Conservation (phyloP, 2,888 invertebrate genomes). For the Eristalis arbustorum region DNA sequence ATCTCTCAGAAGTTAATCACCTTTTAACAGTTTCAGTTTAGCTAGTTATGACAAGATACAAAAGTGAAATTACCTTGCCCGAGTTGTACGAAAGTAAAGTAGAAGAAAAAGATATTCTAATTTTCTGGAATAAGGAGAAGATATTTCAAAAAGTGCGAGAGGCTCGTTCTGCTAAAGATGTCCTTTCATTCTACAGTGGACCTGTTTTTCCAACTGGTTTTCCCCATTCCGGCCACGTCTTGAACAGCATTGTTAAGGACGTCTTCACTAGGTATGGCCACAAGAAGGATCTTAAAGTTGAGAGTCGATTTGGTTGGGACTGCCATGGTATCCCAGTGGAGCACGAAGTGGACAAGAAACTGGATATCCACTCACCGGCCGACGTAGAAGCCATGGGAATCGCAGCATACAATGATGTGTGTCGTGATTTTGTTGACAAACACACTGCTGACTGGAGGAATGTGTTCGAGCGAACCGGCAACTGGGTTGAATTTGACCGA, state of each 20-base stretch:
- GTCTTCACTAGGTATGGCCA: conserved; percentile 96
- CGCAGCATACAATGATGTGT: conserved; percentile 93
- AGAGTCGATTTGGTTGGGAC: conserved; percentile 97
- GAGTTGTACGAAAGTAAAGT: conserved; percentile 22
- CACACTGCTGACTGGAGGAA: conserved; percentile 94
- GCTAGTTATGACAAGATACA: conserved; percentile 24
- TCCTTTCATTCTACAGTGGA: conserved; percentile 95
- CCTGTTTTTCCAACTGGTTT: conserved; percentile 98
- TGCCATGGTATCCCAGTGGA: conserved; percentile 97
- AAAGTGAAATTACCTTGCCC: conserved; percentile 27
- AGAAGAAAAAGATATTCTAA: conserved; percentile 90
- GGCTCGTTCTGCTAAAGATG: conserved; percentile 1
- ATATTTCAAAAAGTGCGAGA: conserved; percentile 90
- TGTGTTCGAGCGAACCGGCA: conserved; percentile 91
- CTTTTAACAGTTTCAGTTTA: neutral
- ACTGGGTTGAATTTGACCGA: conserved; percentile 98
- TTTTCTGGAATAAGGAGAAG: conserved; percentile 92
- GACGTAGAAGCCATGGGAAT: conserved; percentile 98
- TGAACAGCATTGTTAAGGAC: conserved; percentile 98
- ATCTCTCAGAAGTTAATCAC: neutral
- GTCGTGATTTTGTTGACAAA: conserved; percentile 95
- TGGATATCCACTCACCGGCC: conserved; percentile 94
- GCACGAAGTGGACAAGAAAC: conserved; percentile 91
- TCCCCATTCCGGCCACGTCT: conserved; percentile 97
- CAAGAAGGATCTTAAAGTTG: conserved; percentile 92